Conservation (phyloP, 1,140 invertebrate species). For the Planococcus citri region DNA sequence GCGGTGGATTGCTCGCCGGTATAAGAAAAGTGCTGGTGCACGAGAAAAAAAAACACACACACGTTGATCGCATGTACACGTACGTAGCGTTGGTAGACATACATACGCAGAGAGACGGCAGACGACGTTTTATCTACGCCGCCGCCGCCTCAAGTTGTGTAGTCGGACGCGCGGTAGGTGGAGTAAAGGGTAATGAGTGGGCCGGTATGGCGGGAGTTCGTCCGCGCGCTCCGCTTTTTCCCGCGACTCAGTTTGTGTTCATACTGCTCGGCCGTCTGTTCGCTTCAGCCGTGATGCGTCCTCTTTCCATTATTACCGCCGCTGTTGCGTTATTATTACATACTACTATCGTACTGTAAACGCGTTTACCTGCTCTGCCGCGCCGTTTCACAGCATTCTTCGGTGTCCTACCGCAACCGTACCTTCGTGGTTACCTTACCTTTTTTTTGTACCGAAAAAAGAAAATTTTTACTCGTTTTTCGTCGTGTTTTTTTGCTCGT, state of each 20-base stretch:
- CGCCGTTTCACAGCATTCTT: background rate
- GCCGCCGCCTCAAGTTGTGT: background rate
- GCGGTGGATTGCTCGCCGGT: background rate
- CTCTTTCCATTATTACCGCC: constrained; percentile 16
- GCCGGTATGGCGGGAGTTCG: constrained; percentile 11
- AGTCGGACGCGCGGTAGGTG: background rate
- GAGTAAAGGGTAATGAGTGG: background rate
- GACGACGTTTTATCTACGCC: constrained; percentile 1
- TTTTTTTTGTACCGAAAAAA: background rate
- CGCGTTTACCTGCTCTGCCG: constrained; percentile 16
- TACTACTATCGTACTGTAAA: constrained; percentile 16
- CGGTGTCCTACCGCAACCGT: constrained; percentile 18
- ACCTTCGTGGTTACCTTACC: constrained; percentile 15
- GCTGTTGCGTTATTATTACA: constrained; percentile 20
- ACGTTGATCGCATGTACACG: no score
- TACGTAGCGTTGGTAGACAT: no score
- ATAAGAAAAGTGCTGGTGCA: background rate
- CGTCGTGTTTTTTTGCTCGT: background rate
- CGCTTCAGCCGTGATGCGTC: background rate
- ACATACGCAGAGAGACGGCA: background rate
- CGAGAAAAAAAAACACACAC: no score
- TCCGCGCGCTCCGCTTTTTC: constrained; percentile 15
- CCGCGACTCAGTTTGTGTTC: constrained; percentile 10
- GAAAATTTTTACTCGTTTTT: constrained; percentile 10
- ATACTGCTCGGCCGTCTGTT: constrained; percentile 1